Percentiles rank a stretch among this genome's conserved stretches.
These are phyloP conservation scores for Tetranychus urticae DNA, from an alignment of 1,140 invertebrate genomes.

Conservation along the genomic window DNA sequence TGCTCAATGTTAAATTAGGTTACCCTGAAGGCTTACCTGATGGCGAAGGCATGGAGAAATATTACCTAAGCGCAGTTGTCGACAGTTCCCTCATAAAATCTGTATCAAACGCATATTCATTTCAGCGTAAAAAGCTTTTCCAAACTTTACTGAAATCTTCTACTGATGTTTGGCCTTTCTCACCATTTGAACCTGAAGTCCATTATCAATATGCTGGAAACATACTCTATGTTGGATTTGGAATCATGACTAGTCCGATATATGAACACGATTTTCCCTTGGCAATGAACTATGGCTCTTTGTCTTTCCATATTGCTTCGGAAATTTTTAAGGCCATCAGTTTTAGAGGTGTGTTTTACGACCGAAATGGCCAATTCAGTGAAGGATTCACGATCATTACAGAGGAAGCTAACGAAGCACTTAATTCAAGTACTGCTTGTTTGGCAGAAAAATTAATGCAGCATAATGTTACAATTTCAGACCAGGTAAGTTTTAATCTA, in stretches of 20 bases:
- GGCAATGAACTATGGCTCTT: background rate
- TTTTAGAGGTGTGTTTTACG: too few relatives aligned
- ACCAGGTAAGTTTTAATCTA: too few relatives aligned
- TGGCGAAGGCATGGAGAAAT: background rate
- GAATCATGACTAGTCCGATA: background rate
- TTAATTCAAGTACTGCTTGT: too few relatives aligned
- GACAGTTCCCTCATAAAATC: background rate
- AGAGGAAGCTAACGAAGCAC: too few relatives aligned
- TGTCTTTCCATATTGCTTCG: background rate
- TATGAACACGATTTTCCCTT: background rate
- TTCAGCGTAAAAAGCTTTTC: background rate
- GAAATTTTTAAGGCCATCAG: background rate
- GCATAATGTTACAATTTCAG: too few relatives aligned
- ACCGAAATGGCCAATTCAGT: too few relatives aligned
- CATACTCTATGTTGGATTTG: background rate
- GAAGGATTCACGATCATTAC: too few relatives aligned
- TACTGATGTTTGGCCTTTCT: background rate
- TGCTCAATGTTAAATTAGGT: background rate
- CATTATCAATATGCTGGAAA: background rate
- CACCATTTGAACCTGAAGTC: background rate
- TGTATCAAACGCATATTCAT: background rate
- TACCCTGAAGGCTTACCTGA: background rate
- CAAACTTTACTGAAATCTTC: background rate
- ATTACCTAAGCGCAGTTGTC: background rate
- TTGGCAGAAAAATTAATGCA: too few relatives aligned